Percentiles rank a stretch among this genome's conserved stretches.
These are phyloP conservation scores for Lasaia peninsularis DNA, from an alignment of 1,140 invertebrate species.

Conservation along the genomic window DNA sequence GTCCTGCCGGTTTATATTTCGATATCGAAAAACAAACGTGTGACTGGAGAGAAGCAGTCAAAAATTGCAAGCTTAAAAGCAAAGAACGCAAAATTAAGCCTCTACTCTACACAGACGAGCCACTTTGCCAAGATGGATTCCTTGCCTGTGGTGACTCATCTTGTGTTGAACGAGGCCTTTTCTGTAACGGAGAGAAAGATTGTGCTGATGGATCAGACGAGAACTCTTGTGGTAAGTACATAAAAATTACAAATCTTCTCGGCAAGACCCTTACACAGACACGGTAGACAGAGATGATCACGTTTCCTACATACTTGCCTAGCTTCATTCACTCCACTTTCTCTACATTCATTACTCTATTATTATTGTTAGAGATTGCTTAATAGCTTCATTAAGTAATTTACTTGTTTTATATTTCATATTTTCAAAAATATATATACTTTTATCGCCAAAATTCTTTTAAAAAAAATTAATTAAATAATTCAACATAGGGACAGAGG, in stretches of 20 bases:
- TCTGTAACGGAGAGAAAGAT: conserved; percentile 96
- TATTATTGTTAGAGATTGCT: too few species aligned
- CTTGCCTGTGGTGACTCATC: conserved; percentile 91
- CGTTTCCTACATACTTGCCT: too few species aligned
- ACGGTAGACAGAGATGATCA: too few species aligned
- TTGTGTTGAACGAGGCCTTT: conserved; percentile 93
- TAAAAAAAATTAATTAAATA: too few species aligned
- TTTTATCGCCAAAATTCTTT: too few species aligned
- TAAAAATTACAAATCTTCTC: neutral
- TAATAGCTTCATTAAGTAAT: too few species aligned
- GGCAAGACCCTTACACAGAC: too few species aligned
- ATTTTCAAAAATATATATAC: too few species aligned
- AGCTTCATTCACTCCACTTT: too few species aligned
- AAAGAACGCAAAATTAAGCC: conserved; percentile 94
- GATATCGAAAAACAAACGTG: conserved; percentile 98
- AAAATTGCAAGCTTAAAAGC: conserved; percentile 94
- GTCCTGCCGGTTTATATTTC: conserved; percentile 94
- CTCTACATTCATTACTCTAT: too few species aligned
- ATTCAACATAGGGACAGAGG: too few species aligned
- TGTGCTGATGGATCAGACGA: conserved; percentile 94
- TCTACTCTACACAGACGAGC: conserved; percentile 92
- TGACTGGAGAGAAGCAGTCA: conserved; percentile 95
- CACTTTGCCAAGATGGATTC: conserved; percentile 91
- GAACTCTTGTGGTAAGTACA: conserved; percentile 91
- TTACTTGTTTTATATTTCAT: too few species aligned